Conservation (phyloP, 35 echinoderm and acorn worm genomes). For the Apostichopus californicus region DNA sequence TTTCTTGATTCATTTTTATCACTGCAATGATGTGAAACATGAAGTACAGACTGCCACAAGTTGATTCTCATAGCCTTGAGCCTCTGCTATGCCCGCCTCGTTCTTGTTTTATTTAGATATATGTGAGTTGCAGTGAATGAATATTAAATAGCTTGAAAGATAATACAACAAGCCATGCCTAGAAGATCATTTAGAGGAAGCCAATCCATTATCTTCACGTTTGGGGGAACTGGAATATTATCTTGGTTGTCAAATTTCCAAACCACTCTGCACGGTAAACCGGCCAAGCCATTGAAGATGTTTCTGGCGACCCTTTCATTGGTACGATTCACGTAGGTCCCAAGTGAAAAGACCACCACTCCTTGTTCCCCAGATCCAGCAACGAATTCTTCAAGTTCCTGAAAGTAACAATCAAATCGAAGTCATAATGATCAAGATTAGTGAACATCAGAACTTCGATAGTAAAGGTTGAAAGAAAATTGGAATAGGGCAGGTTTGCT, state of each 20-base stretch:
- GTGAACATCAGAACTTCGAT: neutral
- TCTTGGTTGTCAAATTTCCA: conserved; percentile 49
- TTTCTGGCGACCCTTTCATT: neutral
- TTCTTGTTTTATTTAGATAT: too few species aligned
- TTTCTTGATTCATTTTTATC: too few species aligned
- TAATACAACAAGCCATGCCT: conserved; percentile 32
- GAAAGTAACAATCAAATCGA: neutral
- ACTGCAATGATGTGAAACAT: too few species aligned
- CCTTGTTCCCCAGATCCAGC: conserved; percentile 64
- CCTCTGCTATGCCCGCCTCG: too few species aligned
- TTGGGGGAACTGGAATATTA: neutral
- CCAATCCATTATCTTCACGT: conserved; percentile 64
- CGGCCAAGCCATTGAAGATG: conserved; percentile 43
- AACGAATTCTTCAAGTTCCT: conserved; percentile 74
- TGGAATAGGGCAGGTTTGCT: neutral
- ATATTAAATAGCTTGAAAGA: too few species aligned
- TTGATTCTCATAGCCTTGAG: too few species aligned
- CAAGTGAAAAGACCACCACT: conserved; percentile 63
- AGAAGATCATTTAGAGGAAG: conserved; percentile 78
- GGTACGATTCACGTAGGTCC: conserved; percentile 41
- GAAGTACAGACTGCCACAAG: too few species aligned
- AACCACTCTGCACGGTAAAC: conserved; percentile 58
- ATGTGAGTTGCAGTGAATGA: too few species aligned
- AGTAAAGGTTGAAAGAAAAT: neutral
- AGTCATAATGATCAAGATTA: neutral